These are phyloP conservation scores for Protula sp. DNA, from an alignment of 2,888 invertebrate species.

Conservation along the genomic window DNA sequence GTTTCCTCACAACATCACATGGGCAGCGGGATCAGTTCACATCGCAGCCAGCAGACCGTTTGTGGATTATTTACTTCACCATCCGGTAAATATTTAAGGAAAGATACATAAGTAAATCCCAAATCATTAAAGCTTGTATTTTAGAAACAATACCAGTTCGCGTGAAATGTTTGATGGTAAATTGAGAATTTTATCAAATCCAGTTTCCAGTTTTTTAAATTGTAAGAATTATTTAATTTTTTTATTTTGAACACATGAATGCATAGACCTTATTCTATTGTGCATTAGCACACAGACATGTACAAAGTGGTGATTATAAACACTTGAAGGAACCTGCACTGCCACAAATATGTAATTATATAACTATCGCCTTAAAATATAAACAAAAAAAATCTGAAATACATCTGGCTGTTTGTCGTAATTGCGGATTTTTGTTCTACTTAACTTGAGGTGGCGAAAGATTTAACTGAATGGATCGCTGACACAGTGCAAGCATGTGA, in stretches of 20 bases:
- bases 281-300: no score
- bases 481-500: background rate
- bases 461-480: background rate
- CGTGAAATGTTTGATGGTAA: no score
- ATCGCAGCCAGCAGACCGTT: background rate
- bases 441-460: background rate
- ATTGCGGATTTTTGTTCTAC: no score
- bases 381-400: background rate
- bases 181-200: background rate
- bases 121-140: no score
- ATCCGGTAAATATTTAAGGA: no score
- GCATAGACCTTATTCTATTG: background rate
- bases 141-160: no score
- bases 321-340: background rate
- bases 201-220: background rate
- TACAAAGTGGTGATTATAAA: no score
- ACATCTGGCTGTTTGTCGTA: background rate
- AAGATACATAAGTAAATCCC: no score
- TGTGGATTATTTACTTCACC: background rate
- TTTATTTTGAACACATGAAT: background rate
- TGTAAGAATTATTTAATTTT: background rate
- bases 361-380: background rate
- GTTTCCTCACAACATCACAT: background rate
- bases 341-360: background rate
- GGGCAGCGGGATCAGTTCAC: background rate